Evolutionary conservation across 2,113 vertebrate species (phyloP).

Genomic region (Pheucticus melanocephalus): DNA sequence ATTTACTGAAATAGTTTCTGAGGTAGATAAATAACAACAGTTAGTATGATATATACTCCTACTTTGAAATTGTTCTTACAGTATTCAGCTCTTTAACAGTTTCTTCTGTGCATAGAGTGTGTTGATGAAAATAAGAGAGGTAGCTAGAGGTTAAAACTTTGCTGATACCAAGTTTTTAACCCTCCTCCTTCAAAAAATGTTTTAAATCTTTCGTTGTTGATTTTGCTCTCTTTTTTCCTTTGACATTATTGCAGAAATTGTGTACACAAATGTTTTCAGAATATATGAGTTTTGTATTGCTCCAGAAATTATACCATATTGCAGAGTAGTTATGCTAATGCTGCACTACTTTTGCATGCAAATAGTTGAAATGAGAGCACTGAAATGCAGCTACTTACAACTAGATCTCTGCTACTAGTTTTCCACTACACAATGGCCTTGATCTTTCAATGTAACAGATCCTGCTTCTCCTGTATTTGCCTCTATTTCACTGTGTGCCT

Average conservation of each 20-base stretch:
- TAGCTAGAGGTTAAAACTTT: not conserved
- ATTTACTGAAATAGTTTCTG: conserved; percentile 26
- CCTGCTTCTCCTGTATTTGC: not conserved
- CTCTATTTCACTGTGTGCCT: not conserved
- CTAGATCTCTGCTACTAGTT: not conserved
- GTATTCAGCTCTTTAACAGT: not conserved
- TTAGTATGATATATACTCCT: not conserved
- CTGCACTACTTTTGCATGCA: conserved; percentile 52
- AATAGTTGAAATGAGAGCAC: conserved; percentile 43
- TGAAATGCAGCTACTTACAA: not conserved
- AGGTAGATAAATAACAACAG: not conserved
- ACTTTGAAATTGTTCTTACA: not conserved
- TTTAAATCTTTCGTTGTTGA: not conserved
- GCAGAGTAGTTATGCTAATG: conserved; percentile 57
- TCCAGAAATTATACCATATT: conserved; percentile 51
- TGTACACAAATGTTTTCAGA: not conserved
- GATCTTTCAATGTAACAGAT: not conserved
- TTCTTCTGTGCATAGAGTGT: not conserved
- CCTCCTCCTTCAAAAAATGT: not conserved
- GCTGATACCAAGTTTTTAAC: not conserved
- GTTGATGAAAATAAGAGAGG: not conserved
- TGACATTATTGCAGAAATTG: not conserved
- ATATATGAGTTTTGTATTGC: not conserved
- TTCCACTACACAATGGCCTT: not conserved
- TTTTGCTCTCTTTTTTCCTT: conserved; percentile 29